A percentile compares a stretch with the other conserved stretches of the same genome.
Evolutionary conservation across 1,140 invertebrate species (phyloP).

Genomic region (Contarinia nasturtii): DNA sequence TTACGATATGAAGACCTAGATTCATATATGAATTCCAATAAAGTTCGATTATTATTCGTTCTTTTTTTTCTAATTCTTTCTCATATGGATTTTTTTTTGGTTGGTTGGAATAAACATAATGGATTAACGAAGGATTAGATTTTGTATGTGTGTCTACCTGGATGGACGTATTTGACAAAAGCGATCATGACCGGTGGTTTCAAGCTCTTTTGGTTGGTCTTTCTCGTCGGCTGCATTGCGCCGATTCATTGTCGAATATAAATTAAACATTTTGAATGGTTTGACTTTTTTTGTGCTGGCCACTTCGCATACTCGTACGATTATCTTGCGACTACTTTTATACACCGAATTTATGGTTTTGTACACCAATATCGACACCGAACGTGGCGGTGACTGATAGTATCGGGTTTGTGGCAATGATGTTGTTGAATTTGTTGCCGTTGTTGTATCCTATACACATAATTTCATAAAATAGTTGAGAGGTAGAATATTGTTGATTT

Average conservation of each 20-base stretch:
- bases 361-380: constrained; percentile 22
- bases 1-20: constrained; percentile 26
- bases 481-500: constrained; percentile 8
- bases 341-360: constrained; percentile 24
- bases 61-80: no score
- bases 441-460: constrained; percentile 5
- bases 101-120: no score
- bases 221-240: constrained; percentile 36
- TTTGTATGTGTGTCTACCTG: constrained; percentile 19
- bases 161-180: constrained; percentile 47
- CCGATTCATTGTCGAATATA: constrained; percentile 50
- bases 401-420: no score
- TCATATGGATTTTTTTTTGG: no score
- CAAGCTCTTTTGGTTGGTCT: constrained; percentile 30
- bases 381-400: constrained; percentile 3
- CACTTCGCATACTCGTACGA: constrained; percentile 23
- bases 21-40: neutral
- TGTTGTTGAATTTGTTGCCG: no score
- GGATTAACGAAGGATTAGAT: no score
- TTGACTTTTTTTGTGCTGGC: constrained; percentile 19
- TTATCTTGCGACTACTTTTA: constrained; percentile 24
- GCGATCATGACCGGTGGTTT: constrained; percentile 52
- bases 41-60: no score
- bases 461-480: constrained; percentile 5
- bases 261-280: constrained; percentile 45